Percentiles rank a stretch among this genome's conserved stretches.
Conservation (phyloP, 1,140 invertebrate species). For the Helicoverpa armigera region DNA sequence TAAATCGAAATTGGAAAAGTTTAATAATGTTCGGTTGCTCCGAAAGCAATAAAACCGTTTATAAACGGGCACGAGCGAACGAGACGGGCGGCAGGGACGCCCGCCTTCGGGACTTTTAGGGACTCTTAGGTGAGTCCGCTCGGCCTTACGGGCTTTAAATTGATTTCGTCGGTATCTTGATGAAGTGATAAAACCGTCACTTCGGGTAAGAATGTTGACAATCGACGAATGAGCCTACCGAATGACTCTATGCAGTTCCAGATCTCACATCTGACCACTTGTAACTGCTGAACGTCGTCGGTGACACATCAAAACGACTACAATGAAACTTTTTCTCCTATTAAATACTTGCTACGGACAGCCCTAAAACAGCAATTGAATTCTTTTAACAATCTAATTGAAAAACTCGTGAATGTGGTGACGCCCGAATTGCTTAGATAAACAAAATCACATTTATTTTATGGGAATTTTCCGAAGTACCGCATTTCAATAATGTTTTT, state of each 20-base stretch:
- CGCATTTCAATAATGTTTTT: not conserved
- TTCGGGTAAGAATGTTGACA: constrained; percentile 41
- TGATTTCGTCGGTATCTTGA: constrained; percentile 79
- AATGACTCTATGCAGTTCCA: constrained; percentile 24
- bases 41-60: constrained; percentile 87
- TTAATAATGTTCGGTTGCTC: constrained; percentile 87
- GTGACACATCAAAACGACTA: not conserved
- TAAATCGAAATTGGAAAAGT: constrained; percentile 87
- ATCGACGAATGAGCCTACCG: constrained; percentile 34
- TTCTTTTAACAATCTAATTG: constrained; percentile 59
- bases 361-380: constrained; percentile 55
- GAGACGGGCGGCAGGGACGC: constrained; percentile 83
- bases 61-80: constrained; percentile 86
- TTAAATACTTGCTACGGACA: constrained; percentile 40
- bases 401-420: constrained; percentile 49
- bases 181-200: constrained; percentile 72
- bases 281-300: constrained; percentile 4
- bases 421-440: constrained; percentile 33
- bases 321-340: not conserved
- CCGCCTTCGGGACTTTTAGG: constrained; percentile 84
- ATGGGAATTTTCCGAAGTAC: not conserved
- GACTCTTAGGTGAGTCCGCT: constrained; percentile 80
- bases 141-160: constrained; percentile 77
- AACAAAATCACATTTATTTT: constrained; percentile 38
- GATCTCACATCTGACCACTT: constrained; percentile 26